Conservation (phyloP, 1,140 invertebrate species). For the Heliconius nattereri region DNA sequence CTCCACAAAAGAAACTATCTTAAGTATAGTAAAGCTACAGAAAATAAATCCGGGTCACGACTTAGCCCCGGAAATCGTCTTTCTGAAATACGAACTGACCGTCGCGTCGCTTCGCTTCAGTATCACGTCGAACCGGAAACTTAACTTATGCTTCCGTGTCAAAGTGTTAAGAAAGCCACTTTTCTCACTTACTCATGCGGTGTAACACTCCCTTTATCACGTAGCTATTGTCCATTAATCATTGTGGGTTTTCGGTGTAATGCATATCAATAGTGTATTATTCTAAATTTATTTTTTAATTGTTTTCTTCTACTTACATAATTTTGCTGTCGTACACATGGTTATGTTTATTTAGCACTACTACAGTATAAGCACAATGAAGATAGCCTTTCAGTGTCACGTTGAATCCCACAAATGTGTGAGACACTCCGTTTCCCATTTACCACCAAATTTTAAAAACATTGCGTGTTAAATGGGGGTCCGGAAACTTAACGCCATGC, state of each 20-base stretch:
- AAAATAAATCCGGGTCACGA: conserved; percentile 39
- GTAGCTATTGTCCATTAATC: not conserved
- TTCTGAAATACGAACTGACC: conserved; percentile 38
- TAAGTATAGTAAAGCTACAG: not conserved
- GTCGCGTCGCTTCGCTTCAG: conserved; percentile 22
- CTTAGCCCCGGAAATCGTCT: conserved; percentile 43
- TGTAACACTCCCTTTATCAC: conserved; percentile 26
- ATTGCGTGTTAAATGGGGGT: too few species aligned
- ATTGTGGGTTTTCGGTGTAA: not conserved
- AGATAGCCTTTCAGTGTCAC: too few species aligned
- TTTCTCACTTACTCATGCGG: conserved; percentile 16
- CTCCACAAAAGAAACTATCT: conserved; percentile 9
- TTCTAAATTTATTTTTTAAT: not conserved
- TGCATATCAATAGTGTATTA: not conserved
- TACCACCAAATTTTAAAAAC: too few species aligned
- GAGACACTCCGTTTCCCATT: too few species aligned
- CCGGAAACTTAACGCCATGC: too few species aligned
- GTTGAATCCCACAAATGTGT: too few species aligned
- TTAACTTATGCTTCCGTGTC: conserved; percentile 40
- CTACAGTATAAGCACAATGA: too few species aligned
- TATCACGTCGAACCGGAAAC: conserved; percentile 36
- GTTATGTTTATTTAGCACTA: too few species aligned
- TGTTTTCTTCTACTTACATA: not conserved
- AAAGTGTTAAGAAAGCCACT: conserved; percentile 35
- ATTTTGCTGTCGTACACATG: too few species aligned